Evolutionary conservation across 2,797 vertebrate genomes (phyloP).

Genomic region (Myoxocephalus aenaeus): DNA sequence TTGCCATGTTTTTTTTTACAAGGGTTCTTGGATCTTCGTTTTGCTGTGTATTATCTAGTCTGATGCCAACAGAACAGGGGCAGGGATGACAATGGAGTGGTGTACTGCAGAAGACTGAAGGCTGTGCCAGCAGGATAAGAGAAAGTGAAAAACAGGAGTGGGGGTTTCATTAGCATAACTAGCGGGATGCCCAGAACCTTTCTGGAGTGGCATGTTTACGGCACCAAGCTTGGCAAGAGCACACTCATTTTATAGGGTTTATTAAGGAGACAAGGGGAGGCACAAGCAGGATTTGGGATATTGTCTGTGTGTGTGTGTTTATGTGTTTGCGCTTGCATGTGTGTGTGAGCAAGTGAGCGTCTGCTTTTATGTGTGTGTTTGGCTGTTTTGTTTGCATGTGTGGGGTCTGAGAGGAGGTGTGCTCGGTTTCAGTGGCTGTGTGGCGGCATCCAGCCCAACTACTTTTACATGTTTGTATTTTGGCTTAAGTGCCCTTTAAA

Average conservation of each 20-base stretch:
- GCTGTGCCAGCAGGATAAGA: conserved; percentile 83
- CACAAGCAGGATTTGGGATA: conserved; percentile 88
- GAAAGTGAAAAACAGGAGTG: conserved; percentile 76
- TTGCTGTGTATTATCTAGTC: conserved; percentile 82
- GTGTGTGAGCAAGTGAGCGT: conserved; percentile 44
- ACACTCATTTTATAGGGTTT: conserved; percentile 92
- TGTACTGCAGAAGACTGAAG: conserved; percentile 79
- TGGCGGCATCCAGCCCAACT: conserved; percentile 69
- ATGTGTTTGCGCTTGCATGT: conserved; percentile 73
- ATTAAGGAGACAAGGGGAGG: conserved; percentile 86
- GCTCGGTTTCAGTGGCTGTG: conserved; percentile 65
- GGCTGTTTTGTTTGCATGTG: conserved; percentile 81
- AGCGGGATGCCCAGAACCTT: conserved; percentile 94
- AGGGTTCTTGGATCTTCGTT: conserved; percentile 80
- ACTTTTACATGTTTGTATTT: conserved; percentile 86
- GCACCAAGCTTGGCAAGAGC: conserved; percentile 89
- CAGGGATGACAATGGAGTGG: conserved; percentile 81
- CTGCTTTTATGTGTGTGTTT: conserved; percentile 64
- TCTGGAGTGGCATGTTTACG: conserved; percentile 93
- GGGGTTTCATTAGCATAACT: conserved; percentile 95
- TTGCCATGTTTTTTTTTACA: conserved; percentile 79
- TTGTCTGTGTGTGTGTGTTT: conserved; percentile 80
- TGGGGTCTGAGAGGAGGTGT: conserved; percentile 69
- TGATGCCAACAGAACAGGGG: conserved; percentile 82
- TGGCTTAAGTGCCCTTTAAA: conserved; percentile 86